Evolutionary conservation across 2,797 vertebrate species (phyloP), one percentile per base, ranked within the genome.

Genomic region (Mormyrops boulengeri): DNA sequence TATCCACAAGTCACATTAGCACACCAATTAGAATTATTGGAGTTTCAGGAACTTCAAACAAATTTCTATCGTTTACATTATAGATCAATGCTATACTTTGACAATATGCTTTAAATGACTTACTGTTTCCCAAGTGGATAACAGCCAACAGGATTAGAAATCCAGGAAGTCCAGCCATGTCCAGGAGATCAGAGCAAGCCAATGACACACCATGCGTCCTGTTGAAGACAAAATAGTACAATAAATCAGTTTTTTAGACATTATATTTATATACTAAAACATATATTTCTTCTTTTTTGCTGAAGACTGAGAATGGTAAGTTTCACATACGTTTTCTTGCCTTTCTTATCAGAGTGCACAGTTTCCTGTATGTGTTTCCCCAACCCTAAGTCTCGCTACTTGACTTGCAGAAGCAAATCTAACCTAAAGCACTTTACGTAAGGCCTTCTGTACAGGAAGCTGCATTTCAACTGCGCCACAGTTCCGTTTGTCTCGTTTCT

Each of bases 91-190:
- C 38, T 86, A 53, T 55, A 86, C 26, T 49, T 50, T 26, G 50
- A 85, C n/a, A 85, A 30, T 86, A 86, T 12, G 22, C 12, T 86
- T 50, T 6, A 12, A 85, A 14, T 26, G 47, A 96, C 96, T 97
- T 92, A 97, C 96, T 92, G 91, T 57, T 88, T 87, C 90, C 91
- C 60, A 93, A 57, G 92, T 90, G 91, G 90, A 97, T 91, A 53
- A 92, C 97, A 91, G 8, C 91, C 93, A 86, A 95, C 91, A 97
- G 93, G 90, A 96, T 91, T 93, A 93, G 95, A 92, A 97, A 94
- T 93, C 96, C 96, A 93, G 93, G 90, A 93, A 94, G 93, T 95
- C 95, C 96, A 94, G 95, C 97, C 97, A 97, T 97, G 92, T 96
- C 96, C 96, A 95, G 93, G 93, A 93, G 93, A 93, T 91, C 91